phyloP scores from a whole-genome alignment of 2,797 vertebrate genomes.

The Dendrocincla tyrannina region DNA sequence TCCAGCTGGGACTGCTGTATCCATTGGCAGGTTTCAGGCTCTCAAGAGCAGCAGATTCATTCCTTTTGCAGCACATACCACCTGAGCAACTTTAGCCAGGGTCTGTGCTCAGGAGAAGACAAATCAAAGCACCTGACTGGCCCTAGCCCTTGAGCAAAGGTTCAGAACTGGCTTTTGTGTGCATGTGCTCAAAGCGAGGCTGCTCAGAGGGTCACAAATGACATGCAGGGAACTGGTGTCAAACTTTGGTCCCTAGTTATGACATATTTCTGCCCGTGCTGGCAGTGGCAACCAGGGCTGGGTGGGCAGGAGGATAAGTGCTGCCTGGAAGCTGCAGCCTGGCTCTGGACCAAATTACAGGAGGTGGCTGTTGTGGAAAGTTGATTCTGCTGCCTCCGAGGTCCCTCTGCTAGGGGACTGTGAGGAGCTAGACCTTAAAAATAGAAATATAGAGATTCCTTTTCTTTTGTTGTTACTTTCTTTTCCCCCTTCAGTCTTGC shows the following conservation, averaged over 20 bases:
- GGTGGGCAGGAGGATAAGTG: background rate
- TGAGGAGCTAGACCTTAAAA: background rate
- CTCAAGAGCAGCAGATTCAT: background rate
- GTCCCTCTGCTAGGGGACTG: background rate
- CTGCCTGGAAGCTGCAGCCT: background rate
- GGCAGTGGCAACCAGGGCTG: background rate
- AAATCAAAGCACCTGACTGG: background rate
- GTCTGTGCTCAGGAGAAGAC: background rate
- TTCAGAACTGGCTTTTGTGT: background rate
- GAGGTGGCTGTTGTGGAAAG: rapidly evolving
- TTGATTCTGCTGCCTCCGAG: background rate
- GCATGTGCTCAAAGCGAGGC: rapidly evolving
- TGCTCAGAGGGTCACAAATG: background rate
- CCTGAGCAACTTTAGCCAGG: background rate
- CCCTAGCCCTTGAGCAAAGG: background rate
- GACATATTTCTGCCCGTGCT: rapidly evolving
- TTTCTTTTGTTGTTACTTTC: background rate
- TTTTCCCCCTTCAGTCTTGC: background rate
- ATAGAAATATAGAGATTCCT: background rate
- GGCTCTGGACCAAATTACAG: rapidly evolving
- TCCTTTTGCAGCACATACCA: rapidly evolving
- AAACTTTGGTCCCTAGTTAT: background rate
- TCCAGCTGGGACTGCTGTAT: background rate
- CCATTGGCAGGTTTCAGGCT: background rate
- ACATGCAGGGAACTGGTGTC: background rate